Evolutionary conservation across 2,113 vertebrate genomes (phyloP).

Genomic region (Thamnophis sirtalis): DNA sequence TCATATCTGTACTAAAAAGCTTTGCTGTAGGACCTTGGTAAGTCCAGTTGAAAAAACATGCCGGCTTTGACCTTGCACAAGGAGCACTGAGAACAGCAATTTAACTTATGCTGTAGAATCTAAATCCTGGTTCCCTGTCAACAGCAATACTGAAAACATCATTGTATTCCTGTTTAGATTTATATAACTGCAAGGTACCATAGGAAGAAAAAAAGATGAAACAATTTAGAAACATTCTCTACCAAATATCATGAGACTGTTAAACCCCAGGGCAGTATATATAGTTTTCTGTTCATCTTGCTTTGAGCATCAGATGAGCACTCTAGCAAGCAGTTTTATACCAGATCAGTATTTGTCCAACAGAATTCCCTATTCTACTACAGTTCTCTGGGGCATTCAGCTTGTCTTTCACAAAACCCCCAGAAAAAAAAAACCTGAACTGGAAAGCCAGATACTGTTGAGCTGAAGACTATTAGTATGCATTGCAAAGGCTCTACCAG

Average conservation of each 20-base stretch:
- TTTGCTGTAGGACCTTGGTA: not conserved
- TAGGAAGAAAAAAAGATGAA: not conserved
- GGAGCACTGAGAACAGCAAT: not conserved
- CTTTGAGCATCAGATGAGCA: not conserved
- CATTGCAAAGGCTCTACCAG: not conserved
- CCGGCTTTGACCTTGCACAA: not conserved
- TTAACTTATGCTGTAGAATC: not conserved
- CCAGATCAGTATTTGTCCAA: not conserved
- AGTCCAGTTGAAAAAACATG: not conserved
- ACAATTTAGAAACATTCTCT: not conserved
- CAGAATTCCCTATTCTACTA: not conserved
- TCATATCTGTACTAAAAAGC: not conserved
- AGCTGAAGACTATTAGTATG: not conserved
- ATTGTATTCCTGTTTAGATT: not conserved
- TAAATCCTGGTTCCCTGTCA: not conserved
- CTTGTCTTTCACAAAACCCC: not conserved
- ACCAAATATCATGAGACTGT: not conserved
- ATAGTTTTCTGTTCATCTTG: not conserved
- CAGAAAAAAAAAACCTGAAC: not conserved
- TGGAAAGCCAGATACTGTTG: not conserved
- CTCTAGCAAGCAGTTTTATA: not conserved
- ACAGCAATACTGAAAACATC: not conserved
- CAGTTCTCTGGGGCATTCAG: not conserved
- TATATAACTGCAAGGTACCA: not conserved
- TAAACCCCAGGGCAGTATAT: not conserved